These are phyloP conservation scores for Meloidogyne hapla DNA, from an alignment of 1,140 invertebrate species.

Conservation along the genomic window DNA sequence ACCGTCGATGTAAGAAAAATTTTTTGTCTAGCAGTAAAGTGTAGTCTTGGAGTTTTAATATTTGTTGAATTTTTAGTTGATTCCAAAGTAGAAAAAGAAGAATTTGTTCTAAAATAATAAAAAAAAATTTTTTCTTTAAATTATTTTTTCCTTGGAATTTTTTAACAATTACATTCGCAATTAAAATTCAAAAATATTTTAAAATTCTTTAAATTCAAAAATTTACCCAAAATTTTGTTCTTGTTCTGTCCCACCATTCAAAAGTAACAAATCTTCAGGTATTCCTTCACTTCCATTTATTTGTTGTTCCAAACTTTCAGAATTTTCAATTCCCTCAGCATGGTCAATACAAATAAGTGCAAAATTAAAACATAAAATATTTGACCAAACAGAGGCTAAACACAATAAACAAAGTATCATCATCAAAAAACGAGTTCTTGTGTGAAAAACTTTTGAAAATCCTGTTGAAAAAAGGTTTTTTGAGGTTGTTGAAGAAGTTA, in stretches of 20 bases:
- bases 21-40: slow-evolving; percentile 35
- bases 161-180: too few relatives aligned
- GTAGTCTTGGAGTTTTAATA: not conserved
- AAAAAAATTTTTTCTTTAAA: not conserved
- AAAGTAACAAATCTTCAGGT: not conserved
- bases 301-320: not conserved
- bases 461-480: slow-evolving; percentile 31
- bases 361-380: slow-evolving; percentile 54
- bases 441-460: slow-evolving; percentile 47
- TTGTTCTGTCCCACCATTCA: not conserved
- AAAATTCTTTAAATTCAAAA: not conserved
- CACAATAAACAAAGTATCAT: slow-evolving; percentile 46
- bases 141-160: too few relatives aligned
- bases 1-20: slow-evolving; percentile 50
- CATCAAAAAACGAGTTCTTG: slow-evolving; percentile 47
- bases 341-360: slow-evolving; percentile 49
- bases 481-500: not conserved
- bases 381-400: slow-evolving; percentile 50
- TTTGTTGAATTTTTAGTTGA: not conserved
- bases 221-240: not conserved
- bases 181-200: too few relatives aligned
- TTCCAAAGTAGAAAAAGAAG: not conserved
- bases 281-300: not conserved
- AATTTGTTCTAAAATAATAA: not conserved
- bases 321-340: slow-evolving; percentile 7